Evolutionary conservation across 2,888 invertebrate species (phyloP), one percentile per base, ranked within the genome.

Genomic region (Pristionchus japonicus): DNA sequence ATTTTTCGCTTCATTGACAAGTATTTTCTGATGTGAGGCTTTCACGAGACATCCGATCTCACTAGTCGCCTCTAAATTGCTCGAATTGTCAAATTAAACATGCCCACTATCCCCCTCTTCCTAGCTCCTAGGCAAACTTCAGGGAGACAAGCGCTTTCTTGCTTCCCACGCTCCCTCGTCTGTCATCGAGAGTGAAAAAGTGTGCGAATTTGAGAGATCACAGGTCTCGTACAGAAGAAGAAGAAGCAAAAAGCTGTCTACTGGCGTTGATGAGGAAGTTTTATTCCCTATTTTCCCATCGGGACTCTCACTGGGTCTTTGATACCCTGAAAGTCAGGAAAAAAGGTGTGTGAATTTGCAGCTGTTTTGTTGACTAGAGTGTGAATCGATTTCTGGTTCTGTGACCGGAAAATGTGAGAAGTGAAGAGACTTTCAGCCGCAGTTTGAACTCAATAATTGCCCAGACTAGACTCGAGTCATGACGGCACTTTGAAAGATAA

Each of bases 21-120:
- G 57, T 20, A 57, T n/a, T 57, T 57, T 57, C 57, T 57, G 57
- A 57, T 57, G 37, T 40, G 70, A 34, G 17, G 70, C n/a, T n/a
- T n/a, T 70, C 13, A 34, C 37, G 70, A 70, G 37, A 67, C 67
- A 34, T 3, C 31, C 43, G 11, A 47, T 2, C 77, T 27, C 27
- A n/a, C 74, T 43, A 43, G 43, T 43, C 31, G 27, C 15, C 43
- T 43, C 77, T 77, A 47, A 77, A 43, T 77, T 77, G 77, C 77
- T 47, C 77, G 77, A 40, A 40, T 77, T 77, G 77, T 77, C 77
- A 77, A 77, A 77, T 77, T 43, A 77, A 77, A 43, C 70, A 74
- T 77, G 67, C 27, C 77, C 23, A 7, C 27, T 77, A 27, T 31
- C 34, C 67, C n/a, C 43, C 4, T 13, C 67, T 31, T 15, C 67